phyloP scores from a whole-genome alignment of 2,797 vertebrate genomes.

The Eidolon dupreanum region DNA sequence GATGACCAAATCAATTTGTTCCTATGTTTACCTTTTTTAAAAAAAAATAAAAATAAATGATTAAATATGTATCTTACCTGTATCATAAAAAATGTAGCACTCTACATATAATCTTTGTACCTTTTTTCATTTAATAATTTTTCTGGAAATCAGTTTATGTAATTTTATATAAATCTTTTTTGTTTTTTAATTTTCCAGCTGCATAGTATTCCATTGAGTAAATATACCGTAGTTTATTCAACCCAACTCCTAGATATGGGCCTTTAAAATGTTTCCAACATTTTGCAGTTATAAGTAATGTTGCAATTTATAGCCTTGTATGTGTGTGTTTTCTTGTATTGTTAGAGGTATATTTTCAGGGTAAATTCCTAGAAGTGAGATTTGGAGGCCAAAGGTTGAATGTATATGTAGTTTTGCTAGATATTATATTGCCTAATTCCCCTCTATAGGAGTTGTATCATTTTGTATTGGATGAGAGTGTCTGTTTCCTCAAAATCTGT shows the following conservation, averaged over 20 bases:
- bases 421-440: neutral
- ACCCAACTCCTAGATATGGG: neutral
- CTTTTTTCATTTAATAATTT: neutral
- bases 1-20: neutral
- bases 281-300: constrained; percentile 8
- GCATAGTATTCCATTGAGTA: neutral
- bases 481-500: neutral
- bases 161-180: neutral
- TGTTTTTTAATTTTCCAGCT: neutral
- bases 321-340: neutral
- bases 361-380: neutral
- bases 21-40: neutral
- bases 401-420: neutral
- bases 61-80: neutral
- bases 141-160: neutral
- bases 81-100: neutral
- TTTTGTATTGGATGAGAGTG: neutral
- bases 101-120: neutral
- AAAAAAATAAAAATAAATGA: neutral
- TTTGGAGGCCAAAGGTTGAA: neutral
- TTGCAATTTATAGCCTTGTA: neutral
- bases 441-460: neutral
- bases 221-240: neutral
- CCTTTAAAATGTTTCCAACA: neutral
- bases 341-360: neutral